Evolutionary conservation across 1,140 invertebrate genomes (phyloP).

Genomic region (Hermetia illucens): DNA sequence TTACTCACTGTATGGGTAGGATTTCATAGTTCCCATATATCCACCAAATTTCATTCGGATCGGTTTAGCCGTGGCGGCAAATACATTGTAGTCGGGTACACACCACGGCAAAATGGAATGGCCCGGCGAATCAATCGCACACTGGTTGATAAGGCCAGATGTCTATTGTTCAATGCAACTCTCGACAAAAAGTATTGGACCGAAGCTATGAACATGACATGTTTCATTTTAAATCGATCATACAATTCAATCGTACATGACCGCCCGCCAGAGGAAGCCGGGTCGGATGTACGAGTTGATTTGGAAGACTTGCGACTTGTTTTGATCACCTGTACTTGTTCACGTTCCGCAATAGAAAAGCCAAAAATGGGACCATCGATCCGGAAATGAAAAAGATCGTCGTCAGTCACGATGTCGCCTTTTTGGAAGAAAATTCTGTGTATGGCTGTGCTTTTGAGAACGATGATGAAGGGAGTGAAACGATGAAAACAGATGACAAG

Average conservation of each 20-base stretch:
- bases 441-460: too few species aligned
- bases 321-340: conserved; percentile 27
- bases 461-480: too few species aligned
- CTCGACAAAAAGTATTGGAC: conserved; percentile 26
- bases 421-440: conserved; percentile 17
- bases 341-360: conserved; percentile 21
- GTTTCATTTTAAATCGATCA: conserved; percentile 25
- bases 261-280: conserved; percentile 8
- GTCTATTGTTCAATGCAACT: conserved; percentile 22
- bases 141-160: conserved; percentile 20
- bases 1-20: too few species aligned
- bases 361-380: conserved; percentile 14
- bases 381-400: conserved; percentile 12
- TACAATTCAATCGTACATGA: conserved; percentile 21
- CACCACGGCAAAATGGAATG: conserved; percentile 29
- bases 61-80: too few species aligned
- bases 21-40: too few species aligned
- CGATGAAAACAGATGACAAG: too few species aligned
- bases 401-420: conserved; percentile 14
- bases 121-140: conserved; percentile 27
- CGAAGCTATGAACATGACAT: conserved; percentile 24
- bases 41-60: too few species aligned
- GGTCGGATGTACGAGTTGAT: conserved; percentile 11
- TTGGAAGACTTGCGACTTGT: conserved; percentile 13
- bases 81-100: too few species aligned